Base-by-base conservation (phyloP, 2,113 vertebrate genomes). In the Catharus bicknelli region DNA sequence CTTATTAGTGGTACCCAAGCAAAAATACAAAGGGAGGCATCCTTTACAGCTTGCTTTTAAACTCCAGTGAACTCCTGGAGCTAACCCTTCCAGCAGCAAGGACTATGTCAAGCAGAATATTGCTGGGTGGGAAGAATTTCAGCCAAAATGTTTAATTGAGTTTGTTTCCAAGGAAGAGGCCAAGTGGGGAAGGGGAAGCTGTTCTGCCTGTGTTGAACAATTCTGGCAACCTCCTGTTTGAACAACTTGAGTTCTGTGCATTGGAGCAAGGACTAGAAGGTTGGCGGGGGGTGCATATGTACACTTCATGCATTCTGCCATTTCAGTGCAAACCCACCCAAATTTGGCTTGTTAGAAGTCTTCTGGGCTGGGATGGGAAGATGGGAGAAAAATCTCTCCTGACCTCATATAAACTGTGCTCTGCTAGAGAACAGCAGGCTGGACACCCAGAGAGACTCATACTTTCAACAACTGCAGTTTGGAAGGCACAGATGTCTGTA, bases 131-230 rank as follows among this genome's bases (percentile, higher is more conserved):
- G 89, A 90, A 85, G 78, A 85, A 74, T 81, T 94, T 90, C 82
- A 85, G 91, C 93, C 90, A 90, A 93, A 91, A 85, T 53, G 14
- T 90, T 95, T 92, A 94, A 96, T 80, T 90, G 67, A 91, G 77
- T 94, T 90, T 91, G 77, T 90, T 96, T 95, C 89, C 78, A 94
- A 90, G 90, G 68, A 86, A 88, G 82, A 94, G 67, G 94, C 91
- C 94, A 91, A 90, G 26, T 43, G 55, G 91, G 82, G 92, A 87
- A 95, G 26, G 94, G 90, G 87, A 94, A 91, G 26, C 19, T 85
- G 59, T 80, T 90, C 63, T 74, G 47, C 59, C 59, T 67, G 38
- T 0, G 1, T 67, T 40, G 23, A 94, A 87, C 42, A 90, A 73
- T 74, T 83, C 75, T 87, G 89, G 89, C 63, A 91, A 40, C 13